A percentile compares a stretch with the other conserved stretches of the same genome.
These are phyloP conservation scores for Chelon labrosus DNA, from an alignment of 2,797 vertebrate genomes.

Conservation along the genomic window DNA sequence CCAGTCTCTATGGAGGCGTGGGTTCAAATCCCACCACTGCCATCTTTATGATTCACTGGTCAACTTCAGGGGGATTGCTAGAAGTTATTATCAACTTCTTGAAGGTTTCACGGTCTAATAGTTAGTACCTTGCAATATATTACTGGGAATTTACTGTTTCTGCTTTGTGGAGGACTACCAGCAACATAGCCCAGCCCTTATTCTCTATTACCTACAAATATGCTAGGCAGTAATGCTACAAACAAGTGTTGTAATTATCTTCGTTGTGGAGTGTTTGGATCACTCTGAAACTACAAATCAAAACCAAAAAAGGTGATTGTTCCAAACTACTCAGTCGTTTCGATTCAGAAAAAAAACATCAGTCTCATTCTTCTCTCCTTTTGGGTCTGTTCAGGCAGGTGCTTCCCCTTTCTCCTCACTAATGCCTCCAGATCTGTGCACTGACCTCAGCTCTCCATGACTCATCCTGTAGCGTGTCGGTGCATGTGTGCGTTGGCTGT, in stretches of 20 bases:
- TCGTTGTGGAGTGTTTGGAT: neutral
- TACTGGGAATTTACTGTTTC: no score
- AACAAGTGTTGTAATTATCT: neutral
- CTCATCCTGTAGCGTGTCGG: constrained; percentile 70
- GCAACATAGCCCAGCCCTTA: no score
- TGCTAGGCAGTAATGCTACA: no score
- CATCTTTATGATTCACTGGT: no score
- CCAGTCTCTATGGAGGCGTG: no score
- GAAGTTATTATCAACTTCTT: no score
- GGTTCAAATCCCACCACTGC: no score
- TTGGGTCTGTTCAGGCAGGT: constrained; percentile 57
- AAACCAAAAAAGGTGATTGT: neutral
- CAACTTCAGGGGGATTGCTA: no score
- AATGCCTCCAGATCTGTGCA: constrained; percentile 64
- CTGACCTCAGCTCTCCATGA: constrained; percentile 78
- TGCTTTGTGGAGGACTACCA: no score
- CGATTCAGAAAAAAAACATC: neutral
- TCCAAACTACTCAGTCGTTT: neutral
- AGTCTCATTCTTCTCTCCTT: neutral
- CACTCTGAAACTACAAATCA: neutral
- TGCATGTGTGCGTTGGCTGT: constrained; percentile 64
- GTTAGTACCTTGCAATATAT: no score
- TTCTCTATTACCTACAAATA: no score
- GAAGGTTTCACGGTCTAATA: no score
- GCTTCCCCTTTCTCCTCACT: constrained; percentile 64